Conservation (phyloP, 2,888 invertebrate species). For the Erebia epiphron region DNA sequence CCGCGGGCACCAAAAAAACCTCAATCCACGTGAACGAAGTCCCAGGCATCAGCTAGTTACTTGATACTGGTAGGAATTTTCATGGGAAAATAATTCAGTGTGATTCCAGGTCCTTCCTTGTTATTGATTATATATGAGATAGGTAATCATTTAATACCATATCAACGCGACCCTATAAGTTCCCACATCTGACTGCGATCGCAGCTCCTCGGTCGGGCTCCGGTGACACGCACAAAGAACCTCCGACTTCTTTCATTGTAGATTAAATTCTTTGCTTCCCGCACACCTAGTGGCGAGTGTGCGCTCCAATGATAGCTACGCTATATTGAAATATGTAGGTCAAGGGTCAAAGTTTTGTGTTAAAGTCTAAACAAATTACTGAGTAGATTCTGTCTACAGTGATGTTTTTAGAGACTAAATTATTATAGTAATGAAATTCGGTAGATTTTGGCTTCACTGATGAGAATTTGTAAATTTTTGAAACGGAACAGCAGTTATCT, state of each 20-base stretch:
- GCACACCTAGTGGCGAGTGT: slow-evolving; percentile 55
- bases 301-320: slow-evolving; percentile 44
- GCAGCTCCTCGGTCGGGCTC: slow-evolving; percentile 55
- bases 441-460: too few relatives aligned
- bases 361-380: neutral
- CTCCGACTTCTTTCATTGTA: slow-evolving; percentile 78
- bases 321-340: slow-evolving; percentile 14
- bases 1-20: too few relatives aligned
- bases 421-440: too few relatives aligned
- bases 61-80: too few relatives aligned
- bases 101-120: too few relatives aligned
- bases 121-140: neutral
- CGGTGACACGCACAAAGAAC: slow-evolving; percentile 76
- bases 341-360: neutral
- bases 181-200: slow-evolving; percentile 50
- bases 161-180: slow-evolving; percentile 42
- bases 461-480: too few relatives aligned
- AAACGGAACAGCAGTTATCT: too few relatives aligned
- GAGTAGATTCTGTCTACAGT: too few relatives aligned
- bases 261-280: slow-evolving; percentile 79
- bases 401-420: too few relatives aligned
- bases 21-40: too few relatives aligned
- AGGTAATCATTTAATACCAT: slow-evolving; percentile 37
- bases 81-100: too few relatives aligned
- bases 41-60: too few relatives aligned